Base-by-base conservation (phyloP, 2,888 invertebrate species). In the Meteorus cinctellus region DNA sequence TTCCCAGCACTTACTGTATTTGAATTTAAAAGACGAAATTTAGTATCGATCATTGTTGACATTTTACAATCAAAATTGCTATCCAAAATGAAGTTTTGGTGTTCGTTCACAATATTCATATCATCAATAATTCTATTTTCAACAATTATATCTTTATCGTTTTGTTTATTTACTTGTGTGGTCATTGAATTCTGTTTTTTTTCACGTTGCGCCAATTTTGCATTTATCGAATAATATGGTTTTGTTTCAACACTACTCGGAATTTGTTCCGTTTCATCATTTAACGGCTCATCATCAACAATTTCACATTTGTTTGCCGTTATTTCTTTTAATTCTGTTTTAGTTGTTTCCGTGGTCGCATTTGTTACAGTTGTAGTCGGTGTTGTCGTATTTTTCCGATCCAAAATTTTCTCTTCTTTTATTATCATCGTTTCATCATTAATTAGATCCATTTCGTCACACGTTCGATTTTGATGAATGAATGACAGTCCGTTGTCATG, bases 221-320 rank as follows among this genome's bases (percentile, higher is more conserved):
- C 89, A 59, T 89, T 89, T 82, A 89, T 89, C 14, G 89, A 89
- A 75, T 89, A 89, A 74, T 89, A 89, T 1, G 89, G 89, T 51
- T 89, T 89, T 8, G 89, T 89, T 77, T 89, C 89, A n/a, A 89
- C 88, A 68, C 88, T 88, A 77, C 86, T 89, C 2, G 88, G 82
- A 72, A 86, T 85, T 73, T 82, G 86, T 51, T 84, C 83, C 14
- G 55, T 31, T 62, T 84, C 84, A 63, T 87, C 88, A 36, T 85
- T 84, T 12, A 84, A 85, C 10, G 86, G 82, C 70, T 89, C 88
- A 36, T 85, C 87, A 70, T 88, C 88, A 14, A 81, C 72, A 4
- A 72, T 51, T 3, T 75, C 71, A 51, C 82, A 62, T 27, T 75
- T 8, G 66, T 73, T 34, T 34, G 83, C 31, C 69, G 79, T 73